Conservation (phyloP, 23 tunicate genomes). For the Trididemnum clinides region DNA sequence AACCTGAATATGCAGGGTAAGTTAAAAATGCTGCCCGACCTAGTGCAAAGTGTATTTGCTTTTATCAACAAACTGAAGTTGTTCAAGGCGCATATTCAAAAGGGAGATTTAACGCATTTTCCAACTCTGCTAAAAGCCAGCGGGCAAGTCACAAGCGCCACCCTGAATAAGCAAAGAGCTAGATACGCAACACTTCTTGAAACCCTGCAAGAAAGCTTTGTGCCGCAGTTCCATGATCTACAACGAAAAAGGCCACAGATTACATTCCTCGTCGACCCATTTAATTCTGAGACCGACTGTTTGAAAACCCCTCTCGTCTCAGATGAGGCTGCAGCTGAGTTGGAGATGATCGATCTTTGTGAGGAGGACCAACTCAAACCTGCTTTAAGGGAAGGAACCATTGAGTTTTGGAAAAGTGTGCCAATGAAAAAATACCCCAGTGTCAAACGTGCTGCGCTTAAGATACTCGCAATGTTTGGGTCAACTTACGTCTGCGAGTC, state of each 20-base stretch:
- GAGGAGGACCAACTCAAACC: conserved; percentile 55
- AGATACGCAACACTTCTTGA: conserved; percentile 53
- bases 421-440: conserved; percentile 48
- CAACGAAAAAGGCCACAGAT: conserved; percentile 52
- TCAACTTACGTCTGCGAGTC: conserved; percentile 59
- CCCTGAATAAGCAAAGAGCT: conserved; percentile 52
- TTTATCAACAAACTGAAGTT: conserved; percentile 56
- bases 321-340: conserved; percentile 46
- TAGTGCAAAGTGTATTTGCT: conserved; percentile 52
- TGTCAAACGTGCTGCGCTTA: conserved; percentile 50
- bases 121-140: conserved; percentile 48
- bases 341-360: conserved; percentile 58
- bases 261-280: conserved; percentile 51
- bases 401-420: conserved; percentile 46
- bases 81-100: conserved; percentile 59
- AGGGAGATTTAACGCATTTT: conserved; percentile 45
- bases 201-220: conserved; percentile 50
- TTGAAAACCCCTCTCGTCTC: conserved; percentile 42
- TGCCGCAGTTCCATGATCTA: conserved; percentile 48
- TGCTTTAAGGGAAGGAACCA: conserved; percentile 46
- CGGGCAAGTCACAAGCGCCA: conserved; percentile 30
- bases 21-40: conserved; percentile 50
- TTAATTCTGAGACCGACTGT: conserved; percentile 47
- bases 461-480: conserved; percentile 43
- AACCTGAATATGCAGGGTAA: conserved; percentile 65